Evolutionary conservation across 1,140 invertebrate species (phyloP), one percentile per base, ranked within the genome.

Genomic region (Geopemphigus sp.): DNA sequence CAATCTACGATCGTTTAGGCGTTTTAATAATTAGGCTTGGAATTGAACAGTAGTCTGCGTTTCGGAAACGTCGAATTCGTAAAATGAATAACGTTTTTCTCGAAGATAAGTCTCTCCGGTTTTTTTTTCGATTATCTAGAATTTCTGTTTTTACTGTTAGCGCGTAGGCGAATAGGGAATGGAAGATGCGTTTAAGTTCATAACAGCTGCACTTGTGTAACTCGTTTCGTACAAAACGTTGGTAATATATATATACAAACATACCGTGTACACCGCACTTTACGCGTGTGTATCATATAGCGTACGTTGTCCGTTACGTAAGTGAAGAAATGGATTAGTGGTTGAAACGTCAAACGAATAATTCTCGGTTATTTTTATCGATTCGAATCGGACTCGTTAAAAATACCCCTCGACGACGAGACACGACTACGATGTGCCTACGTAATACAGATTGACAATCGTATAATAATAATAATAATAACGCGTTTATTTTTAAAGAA

Each of bases 121-220:
- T 29, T 17, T 61, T 2, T n/a, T n/a, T n/a, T n/a, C n/a, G n/a
- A n/a, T n/a, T 61, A 26, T 19, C 12, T 24, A 29, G 26, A 61
- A 61, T 17, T 0, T 29, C 15, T 61, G 17, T 61, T 15, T 17
- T 61, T 29, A 29, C 15, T 29, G 3, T 29, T 15, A 8, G 14
- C 6, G 12, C 24, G 12, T 24, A 5, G 14, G 26, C 5, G 15
- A 61, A 26, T 1, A 26, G 15, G 15, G 59, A 39, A 3, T 19
- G 8, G 1, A 26, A 26, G 24, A 66, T 39, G 32, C 4, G 14
- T 66, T 22, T 22, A 66, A 66, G 63, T 1, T 39, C 63, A 22
- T 11, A 64, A 14, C 63, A 66, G 19, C 19, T 66, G n/a, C 11
- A 66, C 32, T 45, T 19, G 63, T 66, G 63, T 66, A 66, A 66